Evolutionary conservation across 1,140 invertebrate genomes (phyloP).

Genomic region (Drosophila sucinea): DNA sequence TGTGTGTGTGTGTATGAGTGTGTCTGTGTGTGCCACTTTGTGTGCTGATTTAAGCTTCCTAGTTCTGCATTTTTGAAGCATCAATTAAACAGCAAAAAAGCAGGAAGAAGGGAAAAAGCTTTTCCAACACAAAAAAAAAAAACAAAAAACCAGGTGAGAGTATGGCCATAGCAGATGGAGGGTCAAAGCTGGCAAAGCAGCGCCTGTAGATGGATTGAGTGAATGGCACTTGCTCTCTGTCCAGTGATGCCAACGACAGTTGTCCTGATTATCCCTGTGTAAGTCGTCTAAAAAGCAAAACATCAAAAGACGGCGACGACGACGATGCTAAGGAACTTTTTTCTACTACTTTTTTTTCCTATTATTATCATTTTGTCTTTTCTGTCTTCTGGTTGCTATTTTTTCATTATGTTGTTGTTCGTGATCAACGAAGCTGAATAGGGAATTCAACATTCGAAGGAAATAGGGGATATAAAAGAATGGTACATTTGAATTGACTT

Average conservation of each 20-base stretch:
- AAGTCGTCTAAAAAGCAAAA: constrained; percentile 10
- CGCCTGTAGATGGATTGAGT: not conserved
- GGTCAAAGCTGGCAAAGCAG: not conserved
- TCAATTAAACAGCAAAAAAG: constrained; percentile 57
- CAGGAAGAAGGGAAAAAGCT: not conserved
- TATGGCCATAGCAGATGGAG: not conserved
- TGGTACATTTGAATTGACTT: not conserved
- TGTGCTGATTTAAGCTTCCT: constrained; percentile 43
- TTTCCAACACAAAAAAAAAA: constrained; percentile 11
- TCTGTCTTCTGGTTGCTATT: not conserved
- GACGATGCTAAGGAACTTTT: not conserved
- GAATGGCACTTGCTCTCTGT: constrained; percentile 8
- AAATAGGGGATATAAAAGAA: not conserved
- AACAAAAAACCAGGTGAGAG: not conserved
- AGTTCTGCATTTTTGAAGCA: constrained; percentile 50
- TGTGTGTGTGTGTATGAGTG: not conserved
- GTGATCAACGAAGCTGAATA: constrained; percentile 3
- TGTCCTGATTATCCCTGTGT: constrained; percentile 11
- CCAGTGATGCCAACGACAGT: constrained; percentile 16
- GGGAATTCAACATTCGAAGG: not conserved
- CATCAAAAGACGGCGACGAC: constrained; percentile 6
- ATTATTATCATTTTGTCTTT: not conserved
- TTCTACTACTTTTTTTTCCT: not conserved
- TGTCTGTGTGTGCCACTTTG: constrained; percentile 21
- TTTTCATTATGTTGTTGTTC: not conserved